These are phyloP conservation scores for Epistrophe grossulariae DNA, from an alignment of 2,888 invertebrate genomes.

Conservation along the genomic window DNA sequence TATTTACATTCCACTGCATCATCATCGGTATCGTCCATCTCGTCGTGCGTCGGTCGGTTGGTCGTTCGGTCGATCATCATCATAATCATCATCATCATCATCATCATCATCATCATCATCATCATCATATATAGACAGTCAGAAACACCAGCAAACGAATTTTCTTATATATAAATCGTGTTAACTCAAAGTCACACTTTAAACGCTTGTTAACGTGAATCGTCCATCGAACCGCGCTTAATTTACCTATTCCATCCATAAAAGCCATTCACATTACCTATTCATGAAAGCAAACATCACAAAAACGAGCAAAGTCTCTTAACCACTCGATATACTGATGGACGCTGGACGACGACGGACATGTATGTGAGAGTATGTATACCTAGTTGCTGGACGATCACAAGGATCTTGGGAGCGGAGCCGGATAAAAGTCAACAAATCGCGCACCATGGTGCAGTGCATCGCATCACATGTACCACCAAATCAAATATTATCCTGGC, in stretches of 20 bases:
- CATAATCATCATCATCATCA: conserved; percentile 20
- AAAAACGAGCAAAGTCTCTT: conserved; percentile 65
- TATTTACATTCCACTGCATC: conserved; percentile 71
- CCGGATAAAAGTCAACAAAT: conserved; percentile 52
- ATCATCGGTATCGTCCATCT: conserved; percentile 29
- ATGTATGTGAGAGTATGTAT: background rate
- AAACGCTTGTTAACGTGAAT: conserved; percentile 76
- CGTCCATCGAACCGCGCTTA: conserved; percentile 76
- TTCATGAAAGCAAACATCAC: conserved; percentile 71
- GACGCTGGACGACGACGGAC: conserved; percentile 4
- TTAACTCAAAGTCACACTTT: conserved; percentile 76
- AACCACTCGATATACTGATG: conserved; percentile 59
- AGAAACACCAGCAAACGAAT: conserved; percentile 27
- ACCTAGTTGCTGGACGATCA: conserved; percentile 59
- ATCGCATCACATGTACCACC: conserved; percentile 25
- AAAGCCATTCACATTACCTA: conserved; percentile 76
- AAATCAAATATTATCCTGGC: conserved; percentile 76
- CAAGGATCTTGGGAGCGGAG: conserved; percentile 58
- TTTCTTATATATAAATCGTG: conserved; percentile 65
- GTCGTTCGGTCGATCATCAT: conserved; percentile 28
- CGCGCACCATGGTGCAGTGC: conserved; percentile 25
- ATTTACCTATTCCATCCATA: conserved; percentile 76
- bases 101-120: too few species aligned
- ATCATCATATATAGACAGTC: too few species aligned
- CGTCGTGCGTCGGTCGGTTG: too few species aligned